A percentile compares a stretch with the other conserved stretches of the same genome.
Evolutionary conservation across 2,113 vertebrate genomes (phyloP).

Genomic region (human): DNA sequence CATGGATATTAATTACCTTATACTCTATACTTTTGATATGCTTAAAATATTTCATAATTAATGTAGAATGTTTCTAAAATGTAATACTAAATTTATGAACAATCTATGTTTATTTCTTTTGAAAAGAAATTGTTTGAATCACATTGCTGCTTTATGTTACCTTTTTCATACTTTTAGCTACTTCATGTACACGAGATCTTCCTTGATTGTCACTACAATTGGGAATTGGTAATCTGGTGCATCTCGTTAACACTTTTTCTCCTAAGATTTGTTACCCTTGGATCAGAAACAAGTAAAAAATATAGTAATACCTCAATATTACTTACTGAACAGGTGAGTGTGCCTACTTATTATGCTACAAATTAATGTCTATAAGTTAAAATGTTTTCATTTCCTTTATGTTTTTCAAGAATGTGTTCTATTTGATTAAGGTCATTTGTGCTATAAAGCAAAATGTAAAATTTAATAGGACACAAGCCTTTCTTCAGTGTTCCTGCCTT

Average conservation of each 20-base stretch:
- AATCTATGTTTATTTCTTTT: not conserved
- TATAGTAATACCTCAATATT: constrained; percentile 99
- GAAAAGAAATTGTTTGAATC: not conserved
- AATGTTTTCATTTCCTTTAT: constrained; percentile 21
- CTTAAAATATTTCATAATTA: not conserved
- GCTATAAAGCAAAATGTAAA: not conserved
- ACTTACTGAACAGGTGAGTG: constrained; percentile 96
- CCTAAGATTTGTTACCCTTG: constrained; percentile 97
- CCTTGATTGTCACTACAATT: constrained; percentile 98
- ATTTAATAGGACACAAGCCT: not conserved
- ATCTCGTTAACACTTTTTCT: constrained; percentile 97
- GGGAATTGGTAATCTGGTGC: constrained; percentile 98
- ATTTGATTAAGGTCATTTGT: not conserved
- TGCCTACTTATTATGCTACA: not conserved
- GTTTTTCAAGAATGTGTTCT: not conserved
- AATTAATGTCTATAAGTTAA: not conserved
- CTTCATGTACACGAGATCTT: constrained; percentile 97
- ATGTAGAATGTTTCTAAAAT: not conserved
- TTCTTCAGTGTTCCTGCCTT: not conserved
- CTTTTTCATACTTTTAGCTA: constrained; percentile 82
- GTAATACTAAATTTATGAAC: not conserved
- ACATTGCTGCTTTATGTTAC: not conserved
- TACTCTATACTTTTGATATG: not conserved
- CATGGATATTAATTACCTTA: not conserved
- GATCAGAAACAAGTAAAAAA: constrained; percentile 99